Evolutionary conservation across 1,140 invertebrate genomes (phyloP), one percentile per base, ranked within the genome.

Genomic region (Zaprionus inermis): DNA sequence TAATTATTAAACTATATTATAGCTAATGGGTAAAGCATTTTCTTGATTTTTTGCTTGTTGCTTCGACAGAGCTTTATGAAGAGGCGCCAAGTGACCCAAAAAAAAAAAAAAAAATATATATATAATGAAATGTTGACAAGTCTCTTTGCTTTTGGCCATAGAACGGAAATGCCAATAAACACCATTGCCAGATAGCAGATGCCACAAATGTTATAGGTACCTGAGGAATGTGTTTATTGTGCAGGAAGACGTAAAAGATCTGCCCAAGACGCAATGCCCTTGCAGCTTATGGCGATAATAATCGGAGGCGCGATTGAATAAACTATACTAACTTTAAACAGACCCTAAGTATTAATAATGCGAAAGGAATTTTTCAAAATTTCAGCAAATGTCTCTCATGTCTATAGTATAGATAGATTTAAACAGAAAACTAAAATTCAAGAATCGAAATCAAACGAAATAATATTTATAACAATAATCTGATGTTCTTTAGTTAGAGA

Each of bases 141-240:
- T 65, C 78, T 54, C 78, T 65, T 61, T 9, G 12, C 10, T 1
- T 16, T 24, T 24, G 52, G 49, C 68, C 51, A 32, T 11, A 59
- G 82, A 86, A 75, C 83, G 83, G 83, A 88, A 88, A 89, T 89
- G 70, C 82, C 79, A 73, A 82, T 82, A 68, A 69, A 59, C 61
- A 52, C 66, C 67, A 69, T 68, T 72, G 67, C 71, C 76, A 71
- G 41, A 63, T 72, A 32, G 10, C 44, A 49, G 20, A 51, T 61
- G 14, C 51, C 24, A 34, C 22, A 63, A 52, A 22, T 34, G 32
- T 30, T 66, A 83, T 64, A 44, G 38, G 38, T 44, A 77, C 72
- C 68, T 74, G 57, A 71, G 57, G 28, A 74, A 64, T 77, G 38
- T 80, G 73, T 84, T 77, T 80, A 76, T 77, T 66, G 65, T 49